These are phyloP conservation scores for Cettia cetti DNA, from an alignment of 2,113 vertebrate species.

Conservation along the genomic window DNA sequence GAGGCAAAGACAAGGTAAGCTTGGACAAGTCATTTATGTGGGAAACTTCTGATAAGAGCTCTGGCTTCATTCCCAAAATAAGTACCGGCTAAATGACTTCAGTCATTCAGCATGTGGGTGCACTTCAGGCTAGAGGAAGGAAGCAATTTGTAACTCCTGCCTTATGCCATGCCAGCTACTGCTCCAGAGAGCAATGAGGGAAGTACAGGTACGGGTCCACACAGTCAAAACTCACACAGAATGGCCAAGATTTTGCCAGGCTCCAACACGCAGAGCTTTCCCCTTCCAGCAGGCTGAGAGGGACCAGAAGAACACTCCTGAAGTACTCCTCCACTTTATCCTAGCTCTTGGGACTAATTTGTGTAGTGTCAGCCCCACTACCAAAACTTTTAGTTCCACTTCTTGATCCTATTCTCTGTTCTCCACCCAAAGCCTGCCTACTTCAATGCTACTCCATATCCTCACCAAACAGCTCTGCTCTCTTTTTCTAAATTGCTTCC, in stretches of 20 bases:
- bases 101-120: background rate
- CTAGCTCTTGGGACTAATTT: background rate
- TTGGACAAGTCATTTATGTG: background rate
- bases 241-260: background rate
- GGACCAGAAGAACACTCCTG: background rate
- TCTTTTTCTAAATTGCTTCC: background rate
- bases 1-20: background rate
- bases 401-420: background rate
- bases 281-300: background rate
- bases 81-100: background rate
- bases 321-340: background rate
- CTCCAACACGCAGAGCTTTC: background rate
- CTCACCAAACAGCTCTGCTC: background rate
- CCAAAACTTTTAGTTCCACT: background rate
- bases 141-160: slow-evolving; percentile 20
- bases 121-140: background rate
- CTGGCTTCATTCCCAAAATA: background rate
- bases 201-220: background rate
- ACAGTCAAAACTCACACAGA: background rate
- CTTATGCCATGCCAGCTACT: background rate
- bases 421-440: background rate
- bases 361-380: background rate
- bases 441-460: background rate
- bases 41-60: background rate
- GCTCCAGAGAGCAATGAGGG: background rate